Conservation (phyloP, 1,140 invertebrate genomes). For the Artemia franciscana region DNA sequence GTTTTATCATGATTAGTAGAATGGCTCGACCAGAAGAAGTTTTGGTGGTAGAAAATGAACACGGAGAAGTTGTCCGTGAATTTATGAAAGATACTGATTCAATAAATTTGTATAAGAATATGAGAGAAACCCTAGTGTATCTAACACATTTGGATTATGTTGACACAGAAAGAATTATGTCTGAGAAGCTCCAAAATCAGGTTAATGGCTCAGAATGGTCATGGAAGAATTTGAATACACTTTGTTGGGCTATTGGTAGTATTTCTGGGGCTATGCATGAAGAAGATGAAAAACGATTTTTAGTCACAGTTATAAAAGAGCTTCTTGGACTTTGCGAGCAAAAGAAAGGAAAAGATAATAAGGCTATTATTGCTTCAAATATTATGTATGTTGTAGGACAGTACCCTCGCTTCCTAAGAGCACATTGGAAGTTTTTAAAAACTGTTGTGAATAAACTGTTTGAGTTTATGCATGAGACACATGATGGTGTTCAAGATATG, state of each 20-base stretch:
- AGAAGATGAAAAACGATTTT: slow-evolving; percentile 96
- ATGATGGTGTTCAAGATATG: slow-evolving; percentile 99
- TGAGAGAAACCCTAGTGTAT: slow-evolving; percentile 96
- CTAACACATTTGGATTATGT: slow-evolving; percentile 93
- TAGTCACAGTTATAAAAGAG: slow-evolving; percentile 98
- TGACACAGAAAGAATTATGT: slow-evolving; percentile 98
- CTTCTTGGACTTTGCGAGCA: slow-evolving; percentile 94
- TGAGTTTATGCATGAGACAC: slow-evolving; percentile 99
- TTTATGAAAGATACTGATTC: slow-evolving; percentile 99
- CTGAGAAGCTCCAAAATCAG: slow-evolving; percentile 93
- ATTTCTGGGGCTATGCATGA: slow-evolving; percentile 98
- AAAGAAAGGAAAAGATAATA: slow-evolving; percentile 99
- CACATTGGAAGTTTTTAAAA: slow-evolving; percentile 99
- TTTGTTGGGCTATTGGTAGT: slow-evolving; percentile 99
- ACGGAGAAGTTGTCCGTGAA: slow-evolving; percentile 95
- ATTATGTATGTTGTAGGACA: slow-evolving; percentile 99
- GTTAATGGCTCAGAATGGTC: slow-evolving; percentile 98
- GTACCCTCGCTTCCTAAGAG: slow-evolving; percentile 90
- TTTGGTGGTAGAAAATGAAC: slow-evolving; percentile 99
- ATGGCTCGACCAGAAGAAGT: slow-evolving; percentile 99
- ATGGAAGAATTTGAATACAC: slow-evolving; percentile 97
- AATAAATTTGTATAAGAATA: slow-evolving; percentile 98
- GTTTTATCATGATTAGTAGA: slow-evolving; percentile 96
- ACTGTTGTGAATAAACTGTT: slow-evolving; percentile 99
- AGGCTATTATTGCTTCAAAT: slow-evolving; percentile 98